Base-by-base conservation (phyloP, 2,888 invertebrate genomes). In the Acleris sparsana region DNA sequence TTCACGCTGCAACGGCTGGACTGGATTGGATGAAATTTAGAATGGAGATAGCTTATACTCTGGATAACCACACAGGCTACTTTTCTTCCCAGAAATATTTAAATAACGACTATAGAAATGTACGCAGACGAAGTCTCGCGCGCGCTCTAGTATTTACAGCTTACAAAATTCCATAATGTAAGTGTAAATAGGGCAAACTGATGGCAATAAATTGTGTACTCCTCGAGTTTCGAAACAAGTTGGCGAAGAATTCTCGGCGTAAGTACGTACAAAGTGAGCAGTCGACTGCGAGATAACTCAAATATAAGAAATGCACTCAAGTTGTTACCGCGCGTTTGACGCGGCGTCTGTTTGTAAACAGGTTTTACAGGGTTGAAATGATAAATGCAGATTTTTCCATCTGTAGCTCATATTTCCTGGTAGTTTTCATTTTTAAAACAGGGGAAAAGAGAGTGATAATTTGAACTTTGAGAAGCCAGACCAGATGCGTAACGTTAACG, bases 221-320 rank as follows among this genome's bases (percentile, higher is more conserved):
- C 56, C 73, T 70, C 67, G 82, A 87, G 78, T 86, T 85, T 75
- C 71, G 71, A 72, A 39, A 77, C 72, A 85, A 82, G 74, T 83
- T 72, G 70, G 62, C 71, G 72, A 80, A 79, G 81, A 84, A 82
- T 81, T 78, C 74, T 72, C 75, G 72, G 71, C 61, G 73, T 76
- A 75, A 74, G 76, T 70, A 73, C 71, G 71, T 73, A 74, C 70
- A 76, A 78, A 82, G 77, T 73, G 80, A 80, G 77, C 83, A 82
- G 77, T 80, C 77, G 73, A 76, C 85, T 84, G 81, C 79, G 75
- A 86, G 85, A 87, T 85, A 86, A 83, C 83, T 82, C 78, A 78
- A 83, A 84, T 70, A 69, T 65, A 68, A 71, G 65, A 70, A 70
- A 72, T 70, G 67, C 68, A 69, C 69, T 68, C 68, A 63, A 70